Percentiles rank a stretch among this genome's conserved stretches.
These are phyloP conservation scores for Apamea crenata DNA, from an alignment of 2,888 invertebrate genomes.

Conservation along the genomic window DNA sequence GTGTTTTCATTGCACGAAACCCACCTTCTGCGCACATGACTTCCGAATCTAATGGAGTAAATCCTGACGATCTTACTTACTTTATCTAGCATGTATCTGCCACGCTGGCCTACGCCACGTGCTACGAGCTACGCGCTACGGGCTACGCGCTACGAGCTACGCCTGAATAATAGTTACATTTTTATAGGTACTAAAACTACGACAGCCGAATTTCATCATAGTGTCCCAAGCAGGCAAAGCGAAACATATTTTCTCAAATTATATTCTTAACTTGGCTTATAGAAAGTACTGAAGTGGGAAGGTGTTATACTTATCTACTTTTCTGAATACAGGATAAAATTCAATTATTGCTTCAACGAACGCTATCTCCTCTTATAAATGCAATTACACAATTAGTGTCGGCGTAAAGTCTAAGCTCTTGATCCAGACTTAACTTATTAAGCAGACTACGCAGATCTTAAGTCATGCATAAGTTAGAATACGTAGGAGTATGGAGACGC, in stretches of 20 bases:
- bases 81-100: background rate
- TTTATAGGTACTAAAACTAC: background rate
- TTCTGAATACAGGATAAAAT: background rate
- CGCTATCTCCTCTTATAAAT: constrained; percentile 26
- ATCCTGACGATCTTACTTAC: background rate
- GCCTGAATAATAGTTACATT: background rate
- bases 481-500: constrained; percentile 20
- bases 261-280: background rate
- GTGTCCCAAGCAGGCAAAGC: background rate
- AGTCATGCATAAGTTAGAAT: constrained; percentile 43
- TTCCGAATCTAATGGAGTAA: background rate
- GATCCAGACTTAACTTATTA: constrained; percentile 53
- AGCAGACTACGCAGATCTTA: constrained; percentile 46
- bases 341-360: constrained; percentile 7
- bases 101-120: background rate
- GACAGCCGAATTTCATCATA: background rate
- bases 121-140: background rate
- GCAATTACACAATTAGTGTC: constrained; percentile 47
- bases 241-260: background rate
- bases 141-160: background rate
- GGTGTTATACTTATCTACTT: background rate
- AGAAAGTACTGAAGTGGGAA: background rate
- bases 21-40: background rate
- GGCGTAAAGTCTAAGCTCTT: constrained; percentile 37
- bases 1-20: background rate